Evolutionary conservation across 2,888 invertebrate genomes (phyloP), one percentile per base, ranked within the genome.

Genomic region (Drosophila austrosaltans): DNA sequence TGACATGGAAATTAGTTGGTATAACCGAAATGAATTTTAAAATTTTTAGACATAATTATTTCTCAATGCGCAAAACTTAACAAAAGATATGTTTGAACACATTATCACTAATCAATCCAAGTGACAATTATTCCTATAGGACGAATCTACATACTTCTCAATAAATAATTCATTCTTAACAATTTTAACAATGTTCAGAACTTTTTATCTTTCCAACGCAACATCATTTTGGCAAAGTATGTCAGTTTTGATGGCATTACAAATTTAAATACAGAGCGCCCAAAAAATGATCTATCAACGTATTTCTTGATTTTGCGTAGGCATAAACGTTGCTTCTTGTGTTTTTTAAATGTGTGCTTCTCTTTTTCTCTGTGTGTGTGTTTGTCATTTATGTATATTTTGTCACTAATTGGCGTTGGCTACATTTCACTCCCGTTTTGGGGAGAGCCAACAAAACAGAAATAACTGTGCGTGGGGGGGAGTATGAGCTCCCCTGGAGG

Each of bases 391-490:
- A 22, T 73, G 73, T 79, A 69, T 82, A 88, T 82, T 79, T 83
- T 88, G 84, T 72, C 87, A 86, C 89, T 83, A 86, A 82, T 82
- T 82, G 87, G 87, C 82, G 76, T 78, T 67, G 87, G 64, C 70
- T 77, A 77, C 67, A 68, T 79, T 79, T 76, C 62, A 75, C 73
- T 72, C 56, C 64, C 42, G 64, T 22, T 61, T 58, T 42, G 36
- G 56, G 48, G 48, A 39, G 22, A 36, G 30, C 39, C 60, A 64
- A 62, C 64, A 73, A 63, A 48, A 66, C 61, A 63, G 28, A 66
- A 75, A 65, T 60, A 76, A 69, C 72, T 70, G 67, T 82, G 82
- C 81, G 89, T 86, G 87, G 87, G 89, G 83, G 81, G 83, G 81
- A 65, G 70, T 59, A 28, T 39, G 79, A 74, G 68, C 70, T 58